Conservation (phyloP, 2,113 vertebrate species). For the Theristicus caerulescens region DNA sequence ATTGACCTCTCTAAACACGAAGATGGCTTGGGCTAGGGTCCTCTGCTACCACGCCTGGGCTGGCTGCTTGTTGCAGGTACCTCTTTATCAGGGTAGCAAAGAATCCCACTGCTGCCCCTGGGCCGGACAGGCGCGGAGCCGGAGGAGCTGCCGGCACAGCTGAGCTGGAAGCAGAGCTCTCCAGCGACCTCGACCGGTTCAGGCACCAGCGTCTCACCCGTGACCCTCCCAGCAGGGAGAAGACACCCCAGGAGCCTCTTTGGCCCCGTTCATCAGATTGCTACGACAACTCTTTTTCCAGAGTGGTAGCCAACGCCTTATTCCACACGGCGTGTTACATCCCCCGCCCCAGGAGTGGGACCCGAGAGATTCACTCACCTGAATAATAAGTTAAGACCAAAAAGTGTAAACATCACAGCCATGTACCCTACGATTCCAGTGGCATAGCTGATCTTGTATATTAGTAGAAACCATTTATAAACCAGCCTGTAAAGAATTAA, state of each 20-base stretch:
- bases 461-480: constrained; percentile 97
- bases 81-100: neutral
- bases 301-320: fast-evolving
- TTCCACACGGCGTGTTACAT: fast-evolving
- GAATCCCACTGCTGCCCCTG: neutral
- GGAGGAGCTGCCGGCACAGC: neutral
- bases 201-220: neutral
- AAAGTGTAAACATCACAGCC: constrained; percentile 98
- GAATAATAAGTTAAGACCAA: constrained; percentile 95
- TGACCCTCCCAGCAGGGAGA: neutral
- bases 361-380: constrained; percentile 78
- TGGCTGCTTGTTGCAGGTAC: neutral
- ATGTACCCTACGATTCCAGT: constrained; percentile 93
- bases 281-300: neutral
- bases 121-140: neutral
- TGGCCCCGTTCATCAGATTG: neutral
- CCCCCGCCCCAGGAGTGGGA: fast-evolving
- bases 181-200: neutral
- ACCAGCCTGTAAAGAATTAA: constrained; percentile 81
- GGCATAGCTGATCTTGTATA: constrained; percentile 98
- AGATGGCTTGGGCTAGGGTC: neutral
- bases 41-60: neutral
- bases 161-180: neutral
- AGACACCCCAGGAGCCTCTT: neutral
- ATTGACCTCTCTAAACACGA: neutral